Percentiles rank a stretch among this genome's conserved stretches.
Conservation (phyloP, 2,797 vertebrate species). For the Phaenicophaeus curvirostris region DNA sequence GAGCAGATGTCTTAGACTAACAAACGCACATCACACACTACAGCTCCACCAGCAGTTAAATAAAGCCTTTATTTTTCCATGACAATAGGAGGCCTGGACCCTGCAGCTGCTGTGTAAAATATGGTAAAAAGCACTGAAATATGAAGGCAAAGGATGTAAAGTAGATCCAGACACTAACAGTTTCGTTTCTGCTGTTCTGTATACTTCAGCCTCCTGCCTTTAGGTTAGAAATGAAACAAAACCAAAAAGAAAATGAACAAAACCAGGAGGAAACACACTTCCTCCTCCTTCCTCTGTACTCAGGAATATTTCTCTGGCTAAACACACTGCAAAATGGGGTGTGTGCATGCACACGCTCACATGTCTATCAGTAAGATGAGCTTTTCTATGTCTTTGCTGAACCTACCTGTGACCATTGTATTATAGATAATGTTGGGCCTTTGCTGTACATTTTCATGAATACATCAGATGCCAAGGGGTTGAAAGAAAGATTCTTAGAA, state of each 20-base stretch:
- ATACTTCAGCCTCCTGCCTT: not conserved
- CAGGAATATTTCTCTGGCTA: not conserved
- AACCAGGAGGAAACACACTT: not conserved
- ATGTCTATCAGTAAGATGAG: not conserved
- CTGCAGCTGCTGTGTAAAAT: slow-evolving; percentile 72
- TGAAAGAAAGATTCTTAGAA: slow-evolving; percentile 57
- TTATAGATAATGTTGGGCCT: not conserved
- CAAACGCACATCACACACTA: slow-evolving; percentile 76
- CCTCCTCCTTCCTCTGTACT: not conserved
- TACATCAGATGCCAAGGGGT: slow-evolving; percentile 8
- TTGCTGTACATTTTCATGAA: slow-evolving; percentile 49
- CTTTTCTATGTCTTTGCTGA: not conserved
- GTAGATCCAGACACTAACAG: slow-evolving; percentile 36
- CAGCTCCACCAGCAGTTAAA: slow-evolving; percentile 71
- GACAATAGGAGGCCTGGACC: slow-evolving; percentile 75
- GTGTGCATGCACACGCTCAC: not conserved
- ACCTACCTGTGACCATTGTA: slow-evolving; percentile 6
- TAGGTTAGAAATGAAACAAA: not conserved
- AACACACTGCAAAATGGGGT: not conserved
- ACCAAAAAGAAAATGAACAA: not conserved
- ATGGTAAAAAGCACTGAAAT: slow-evolving; percentile 48
- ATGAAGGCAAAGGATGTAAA: slow-evolving; percentile 62
- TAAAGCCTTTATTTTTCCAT: slow-evolving; percentile 61
- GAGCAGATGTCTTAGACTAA: slow-evolving; percentile 84
- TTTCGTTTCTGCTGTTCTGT: not conserved